A percentile compares a stretch with the other conserved stretches of the same genome.
phyloP scores from a whole-genome alignment of 1,140 invertebrate species.

The Thalassaphorura encarpata region DNA sequence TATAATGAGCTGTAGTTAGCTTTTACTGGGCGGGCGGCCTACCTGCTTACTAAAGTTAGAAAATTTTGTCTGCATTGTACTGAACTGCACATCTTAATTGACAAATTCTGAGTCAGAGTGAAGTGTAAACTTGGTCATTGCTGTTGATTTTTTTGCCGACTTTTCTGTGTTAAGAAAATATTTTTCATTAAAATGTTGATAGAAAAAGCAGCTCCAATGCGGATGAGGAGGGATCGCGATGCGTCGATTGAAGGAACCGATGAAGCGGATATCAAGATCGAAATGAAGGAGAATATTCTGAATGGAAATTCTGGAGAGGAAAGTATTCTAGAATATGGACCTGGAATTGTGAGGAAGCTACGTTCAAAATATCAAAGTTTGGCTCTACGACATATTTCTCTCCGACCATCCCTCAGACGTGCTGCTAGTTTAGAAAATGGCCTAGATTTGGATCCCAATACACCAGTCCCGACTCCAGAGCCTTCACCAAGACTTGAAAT shows the following conservation, averaged over 20 bases:
- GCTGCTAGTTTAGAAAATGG: conserved; percentile 75
- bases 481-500: neutral
- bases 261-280: conserved; percentile 10
- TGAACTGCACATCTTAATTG: no score
- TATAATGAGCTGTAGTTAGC: no score
- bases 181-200: conserved; percentile 28
- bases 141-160: no score
- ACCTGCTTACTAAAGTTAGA: no score
- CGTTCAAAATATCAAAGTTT: conserved; percentile 73
- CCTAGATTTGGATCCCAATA: conserved; percentile 45
- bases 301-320: conserved; percentile 29
- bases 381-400: conserved; percentile 46
- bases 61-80: neutral
- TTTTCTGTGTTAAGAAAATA: no score
- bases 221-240: conserved; percentile 7
- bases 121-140: no score
- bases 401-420: conserved; percentile 53
- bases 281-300: conserved; percentile 5
- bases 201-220: conserved; percentile 28
- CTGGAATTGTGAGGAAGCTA: conserved; percentile 78
- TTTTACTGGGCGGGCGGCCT: no score
- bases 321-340: conserved; percentile 64
- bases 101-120: no score
- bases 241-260: neutral
- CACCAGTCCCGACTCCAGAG: no score